A percentile compares a stretch with the other conserved stretches of the same genome.
Conservation (phyloP, 2,888 invertebrate species). For the Clunio marinus region DNA sequence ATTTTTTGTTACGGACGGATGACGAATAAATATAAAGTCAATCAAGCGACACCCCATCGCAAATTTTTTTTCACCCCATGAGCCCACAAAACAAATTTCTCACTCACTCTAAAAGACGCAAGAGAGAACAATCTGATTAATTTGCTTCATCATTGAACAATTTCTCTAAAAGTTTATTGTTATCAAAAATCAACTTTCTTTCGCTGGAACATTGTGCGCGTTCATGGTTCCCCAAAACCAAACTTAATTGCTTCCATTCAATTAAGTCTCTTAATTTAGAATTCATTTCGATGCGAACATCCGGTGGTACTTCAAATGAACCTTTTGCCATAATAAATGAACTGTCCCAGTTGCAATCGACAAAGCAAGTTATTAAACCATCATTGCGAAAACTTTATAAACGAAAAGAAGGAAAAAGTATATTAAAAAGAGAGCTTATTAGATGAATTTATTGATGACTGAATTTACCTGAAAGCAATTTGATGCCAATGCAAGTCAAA, state of each 20-base stretch:
- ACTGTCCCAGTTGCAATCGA: slow-evolving; percentile 34
- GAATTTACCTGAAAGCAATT: slow-evolving; percentile 52
- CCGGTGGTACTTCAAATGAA: slow-evolving; percentile 14
- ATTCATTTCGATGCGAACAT: slow-evolving; percentile 1
- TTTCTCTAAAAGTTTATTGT: slow-evolving; percentile 43
- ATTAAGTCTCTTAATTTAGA: slow-evolving; percentile 20
- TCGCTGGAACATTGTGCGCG: slow-evolving; percentile 49
- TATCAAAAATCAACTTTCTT: slow-evolving; percentile 50
- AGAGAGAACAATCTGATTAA: slow-evolving; percentile 8
- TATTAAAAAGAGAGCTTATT: too few species aligned
- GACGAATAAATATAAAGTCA: neutral
- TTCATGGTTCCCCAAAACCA: slow-evolving; percentile 49
- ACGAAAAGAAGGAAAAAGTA: too few species aligned
- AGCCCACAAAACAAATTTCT: too few species aligned
- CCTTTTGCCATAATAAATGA: slow-evolving; percentile 24
- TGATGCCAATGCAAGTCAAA: slow-evolving; percentile 52
- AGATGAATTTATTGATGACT: neutral
- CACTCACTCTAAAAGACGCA: neutral
- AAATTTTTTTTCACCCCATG: neutral
- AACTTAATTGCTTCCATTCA: slow-evolving; percentile 35
- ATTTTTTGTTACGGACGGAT: slow-evolving; percentile 26
- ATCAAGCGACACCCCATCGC: neutral
- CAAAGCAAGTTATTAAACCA: slow-evolving; percentile 24
- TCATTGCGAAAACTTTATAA: slow-evolving; percentile 25
- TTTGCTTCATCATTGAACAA: slow-evolving; percentile 27